Conservation (phyloP, 2,797 vertebrate species). For the Hippoglossus hippoglossus region DNA sequence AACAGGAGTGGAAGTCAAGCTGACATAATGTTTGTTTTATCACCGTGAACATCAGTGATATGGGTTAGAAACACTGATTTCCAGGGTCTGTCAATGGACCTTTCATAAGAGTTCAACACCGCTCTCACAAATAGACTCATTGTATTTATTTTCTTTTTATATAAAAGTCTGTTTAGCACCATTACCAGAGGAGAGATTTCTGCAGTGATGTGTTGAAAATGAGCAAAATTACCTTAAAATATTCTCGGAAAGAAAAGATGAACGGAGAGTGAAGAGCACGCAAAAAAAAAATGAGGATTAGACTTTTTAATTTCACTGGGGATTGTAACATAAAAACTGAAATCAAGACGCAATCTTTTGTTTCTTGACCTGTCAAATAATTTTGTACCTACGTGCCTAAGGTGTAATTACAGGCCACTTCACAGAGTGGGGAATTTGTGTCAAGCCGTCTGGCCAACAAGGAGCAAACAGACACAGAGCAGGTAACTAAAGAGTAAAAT, state of each 20-base stretch:
- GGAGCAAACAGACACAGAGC: constrained; percentile 26
- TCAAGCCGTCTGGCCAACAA: constrained; percentile 4
- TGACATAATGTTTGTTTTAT: background rate
- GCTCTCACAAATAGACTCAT: too few relatives aligned
- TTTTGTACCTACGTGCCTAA: constrained; percentile 20
- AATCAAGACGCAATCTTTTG: constrained; percentile 13
- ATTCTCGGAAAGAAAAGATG: background rate
- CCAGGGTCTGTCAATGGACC: too few relatives aligned
- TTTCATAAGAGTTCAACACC: background rate
- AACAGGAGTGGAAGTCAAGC: background rate
- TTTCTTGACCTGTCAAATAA: constrained; percentile 27
- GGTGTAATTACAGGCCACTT: constrained; percentile 28
- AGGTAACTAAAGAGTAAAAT: constrained; percentile 27
- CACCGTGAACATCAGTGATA: background rate
- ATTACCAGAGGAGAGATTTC: background rate
- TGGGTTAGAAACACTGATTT: background rate
- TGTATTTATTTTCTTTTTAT: background rate
- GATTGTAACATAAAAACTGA: background rate
- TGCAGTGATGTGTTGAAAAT: background rate
- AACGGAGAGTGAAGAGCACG: background rate
- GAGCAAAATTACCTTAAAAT: background rate
- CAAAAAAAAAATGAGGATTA: too few relatives aligned
- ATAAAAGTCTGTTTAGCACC: too few relatives aligned
- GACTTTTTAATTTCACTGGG: too few relatives aligned
- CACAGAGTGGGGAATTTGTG: constrained; percentile 2